Evolutionary conservation across 2,113 vertebrate genomes (phyloP).

Genomic region (Hippotragus niger): DNA sequence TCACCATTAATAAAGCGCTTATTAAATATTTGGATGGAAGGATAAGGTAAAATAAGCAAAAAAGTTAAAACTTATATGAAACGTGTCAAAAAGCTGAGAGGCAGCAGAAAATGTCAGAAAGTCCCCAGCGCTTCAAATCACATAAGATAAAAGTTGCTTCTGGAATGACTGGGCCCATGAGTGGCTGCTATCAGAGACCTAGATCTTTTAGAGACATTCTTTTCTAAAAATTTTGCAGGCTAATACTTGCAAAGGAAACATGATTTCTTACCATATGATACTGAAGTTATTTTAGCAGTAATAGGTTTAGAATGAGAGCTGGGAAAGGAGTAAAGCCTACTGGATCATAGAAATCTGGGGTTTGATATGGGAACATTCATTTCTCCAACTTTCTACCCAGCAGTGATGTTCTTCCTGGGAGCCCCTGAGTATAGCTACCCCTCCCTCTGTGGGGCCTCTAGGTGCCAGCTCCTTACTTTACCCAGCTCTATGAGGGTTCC

Average conservation of each 20-base stretch:
- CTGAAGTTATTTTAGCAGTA: background rate
- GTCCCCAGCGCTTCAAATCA: background rate
- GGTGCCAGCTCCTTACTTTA: background rate
- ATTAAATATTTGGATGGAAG: background rate
- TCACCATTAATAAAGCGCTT: background rate
- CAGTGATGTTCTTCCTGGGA: background rate
- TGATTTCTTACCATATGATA: background rate
- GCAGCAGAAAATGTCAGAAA: background rate
- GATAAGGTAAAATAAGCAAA: background rate
- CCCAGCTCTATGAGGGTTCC: background rate
- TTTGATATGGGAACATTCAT: no score
- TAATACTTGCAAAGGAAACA: background rate
- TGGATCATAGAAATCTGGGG: background rate
- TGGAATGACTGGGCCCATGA: background rate
- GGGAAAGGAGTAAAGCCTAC: background rate
- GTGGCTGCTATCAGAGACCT: background rate
- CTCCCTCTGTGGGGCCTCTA: rapidly evolving
- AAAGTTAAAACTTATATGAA: background rate
- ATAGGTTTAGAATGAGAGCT: background rate
- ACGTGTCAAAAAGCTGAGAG: background rate
- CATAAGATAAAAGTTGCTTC: background rate
- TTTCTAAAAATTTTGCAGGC: background rate
- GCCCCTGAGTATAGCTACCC: background rate
- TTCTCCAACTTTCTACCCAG: background rate
- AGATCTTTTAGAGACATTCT: conserved; percentile 27